phyloP scores from a whole-genome alignment of 2,113 vertebrate genomes.

The Jaculus jaculus region DNA sequence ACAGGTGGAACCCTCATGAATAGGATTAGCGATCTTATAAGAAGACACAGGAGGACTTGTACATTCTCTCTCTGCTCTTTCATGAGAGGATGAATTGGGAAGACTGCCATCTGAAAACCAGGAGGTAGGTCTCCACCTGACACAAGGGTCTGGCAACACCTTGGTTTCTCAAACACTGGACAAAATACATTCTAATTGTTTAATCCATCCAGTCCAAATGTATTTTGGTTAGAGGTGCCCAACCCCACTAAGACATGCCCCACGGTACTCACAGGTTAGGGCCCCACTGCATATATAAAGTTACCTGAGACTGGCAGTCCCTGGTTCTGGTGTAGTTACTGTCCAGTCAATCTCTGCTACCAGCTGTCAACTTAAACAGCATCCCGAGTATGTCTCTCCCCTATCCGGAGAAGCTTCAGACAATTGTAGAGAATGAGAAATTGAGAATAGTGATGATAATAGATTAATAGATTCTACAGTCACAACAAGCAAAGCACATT shows the following conservation, averaged over 20 bases:
- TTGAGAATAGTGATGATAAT: neutral
- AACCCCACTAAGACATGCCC: neutral
- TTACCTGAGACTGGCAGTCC: neutral
- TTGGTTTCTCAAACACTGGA: neutral
- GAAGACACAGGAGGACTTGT: neutral
- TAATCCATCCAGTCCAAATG: neutral
- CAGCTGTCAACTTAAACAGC: neutral
- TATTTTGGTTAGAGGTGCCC: neutral
- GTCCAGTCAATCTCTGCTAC: neutral
- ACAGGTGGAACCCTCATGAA: neutral
- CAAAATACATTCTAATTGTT: neutral
- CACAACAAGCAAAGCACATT: neutral
- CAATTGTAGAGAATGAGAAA: neutral
- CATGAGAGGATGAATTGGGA: neutral
- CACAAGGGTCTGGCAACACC: neutral
- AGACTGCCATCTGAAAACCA: neutral
- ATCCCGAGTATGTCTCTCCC: neutral
- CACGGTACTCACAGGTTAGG: neutral
- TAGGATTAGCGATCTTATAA: neutral
- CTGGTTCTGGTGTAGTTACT: neutral
- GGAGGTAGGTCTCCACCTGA: neutral
- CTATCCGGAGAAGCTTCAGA: neutral
- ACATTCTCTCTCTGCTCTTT: neutral
- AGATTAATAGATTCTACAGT: neutral
- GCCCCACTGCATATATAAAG: too few relatives aligned